These are phyloP conservation scores for Drosophila atripex DNA, from an alignment of 2,888 invertebrate genomes.

Conservation along the genomic window DNA sequence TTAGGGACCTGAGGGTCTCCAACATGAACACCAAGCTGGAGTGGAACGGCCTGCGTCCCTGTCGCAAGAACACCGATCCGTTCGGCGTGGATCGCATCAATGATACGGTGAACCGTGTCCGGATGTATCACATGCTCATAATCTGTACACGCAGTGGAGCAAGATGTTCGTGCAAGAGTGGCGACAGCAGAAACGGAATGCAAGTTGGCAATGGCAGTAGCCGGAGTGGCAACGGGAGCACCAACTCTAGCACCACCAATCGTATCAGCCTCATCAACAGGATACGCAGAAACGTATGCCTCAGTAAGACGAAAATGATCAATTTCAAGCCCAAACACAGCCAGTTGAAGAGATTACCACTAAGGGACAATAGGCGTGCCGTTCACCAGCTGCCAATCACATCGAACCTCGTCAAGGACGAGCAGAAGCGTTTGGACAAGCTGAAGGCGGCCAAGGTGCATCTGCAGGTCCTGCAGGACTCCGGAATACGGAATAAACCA, in stretches of 20 bases:
- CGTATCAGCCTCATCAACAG: background rate
- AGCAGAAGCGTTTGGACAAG: conserved; percentile 19
- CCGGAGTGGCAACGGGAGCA: background rate
- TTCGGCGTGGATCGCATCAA: background rate
- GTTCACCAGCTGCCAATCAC: background rate
- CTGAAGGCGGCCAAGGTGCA: conserved; percentile 16
- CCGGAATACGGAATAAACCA: background rate
- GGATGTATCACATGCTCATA: conserved; percentile 8
- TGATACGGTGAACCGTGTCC: background rate
- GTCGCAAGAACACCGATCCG: conserved; percentile 1
- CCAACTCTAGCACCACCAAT: background rate
- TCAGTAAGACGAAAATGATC: background rate
- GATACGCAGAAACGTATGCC: background rate
- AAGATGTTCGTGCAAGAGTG: background rate
- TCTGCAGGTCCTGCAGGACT: background rate
- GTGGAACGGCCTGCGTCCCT: background rate
- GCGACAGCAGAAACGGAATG: no score
- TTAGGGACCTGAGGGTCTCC: background rate
- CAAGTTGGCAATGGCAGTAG: background rate
- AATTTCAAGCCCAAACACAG: background rate
- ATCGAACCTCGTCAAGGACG: conserved; percentile 13
- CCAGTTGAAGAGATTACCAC: background rate
- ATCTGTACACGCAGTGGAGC: background rate
- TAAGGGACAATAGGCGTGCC: background rate
- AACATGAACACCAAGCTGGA: conserved; percentile 3